phyloP scores from a whole-genome alignment of 1,140 invertebrate species.

The Drosophila pseudoobscura region DNA sequence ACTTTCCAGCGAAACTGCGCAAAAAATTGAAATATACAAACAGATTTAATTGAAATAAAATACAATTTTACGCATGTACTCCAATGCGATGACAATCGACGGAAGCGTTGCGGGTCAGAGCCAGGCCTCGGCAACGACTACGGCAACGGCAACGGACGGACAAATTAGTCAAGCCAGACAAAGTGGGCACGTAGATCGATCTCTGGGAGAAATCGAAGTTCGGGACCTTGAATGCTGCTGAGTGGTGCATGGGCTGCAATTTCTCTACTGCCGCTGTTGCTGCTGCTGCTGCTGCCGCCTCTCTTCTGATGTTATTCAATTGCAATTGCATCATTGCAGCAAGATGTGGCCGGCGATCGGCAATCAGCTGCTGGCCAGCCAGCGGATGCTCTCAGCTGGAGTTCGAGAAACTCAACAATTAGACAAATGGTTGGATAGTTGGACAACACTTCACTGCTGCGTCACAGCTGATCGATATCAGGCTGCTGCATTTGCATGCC shows the following conservation, averaged over 20 bases:
- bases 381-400: slow-evolving; percentile 39
- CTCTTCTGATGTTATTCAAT: slow-evolving; percentile 60
- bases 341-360: slow-evolving; percentile 38
- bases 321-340: slow-evolving; percentile 65
- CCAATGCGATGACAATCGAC: slow-evolving; percentile 64
- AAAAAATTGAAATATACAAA: slow-evolving; percentile 41
- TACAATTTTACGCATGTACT: slow-evolving; percentile 63
- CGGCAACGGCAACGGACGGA: slow-evolving; percentile 1
- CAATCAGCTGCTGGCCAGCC: slow-evolving; percentile 28
- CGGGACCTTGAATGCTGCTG: slow-evolving; percentile 67
- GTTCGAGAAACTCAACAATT: slow-evolving; percentile 79
- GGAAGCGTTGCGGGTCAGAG: slow-evolving; percentile 73
- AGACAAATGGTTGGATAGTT: slow-evolving; percentile 49
- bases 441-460: slow-evolving; percentile 44
- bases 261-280: slow-evolving; percentile 45
- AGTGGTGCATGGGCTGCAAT: slow-evolving; percentile 47
- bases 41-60: slow-evolving; percentile 63
- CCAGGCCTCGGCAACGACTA: slow-evolving; percentile 10
- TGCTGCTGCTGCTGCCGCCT: slow-evolving; percentile 22
- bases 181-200: slow-evolving; percentile 66
- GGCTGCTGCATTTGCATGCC: slow-evolving; percentile 59
- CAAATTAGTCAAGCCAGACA: slow-evolving; percentile 64
- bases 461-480: slow-evolving; percentile 76
- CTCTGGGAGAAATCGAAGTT: slow-evolving; percentile 60
- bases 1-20: slow-evolving; percentile 54